A percentile compares a stretch with the other conserved stretches of the same genome.
phyloP scores from a whole-genome alignment of 92 coral and sea anemone species.

The Palythoa heliodiscus region DNA sequence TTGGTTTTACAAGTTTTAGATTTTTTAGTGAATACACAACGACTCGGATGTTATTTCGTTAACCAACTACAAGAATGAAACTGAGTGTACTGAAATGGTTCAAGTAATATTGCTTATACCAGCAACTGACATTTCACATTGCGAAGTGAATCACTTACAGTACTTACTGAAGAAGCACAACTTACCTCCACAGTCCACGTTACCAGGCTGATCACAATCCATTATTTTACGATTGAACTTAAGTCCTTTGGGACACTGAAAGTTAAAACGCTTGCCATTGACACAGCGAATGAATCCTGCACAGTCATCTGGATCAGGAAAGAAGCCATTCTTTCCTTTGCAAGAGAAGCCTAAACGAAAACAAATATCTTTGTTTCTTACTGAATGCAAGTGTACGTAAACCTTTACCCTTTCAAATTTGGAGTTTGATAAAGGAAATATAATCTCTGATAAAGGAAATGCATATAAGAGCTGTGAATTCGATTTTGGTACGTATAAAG shows the following conservation, averaged over 20 bases:
- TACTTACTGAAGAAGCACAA: neutral
- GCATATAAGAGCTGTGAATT: too few relatives aligned
- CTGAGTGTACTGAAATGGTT: too few relatives aligned
- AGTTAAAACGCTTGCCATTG: conserved; percentile 45
- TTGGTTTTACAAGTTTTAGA: too few relatives aligned
- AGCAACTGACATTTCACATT: too few relatives aligned
- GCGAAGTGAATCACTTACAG: neutral
- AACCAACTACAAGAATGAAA: too few relatives aligned
- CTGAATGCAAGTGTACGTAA: neutral
- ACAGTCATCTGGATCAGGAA: conserved; percentile 54
- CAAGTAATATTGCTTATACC: too few relatives aligned
- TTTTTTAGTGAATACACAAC: too few relatives aligned
- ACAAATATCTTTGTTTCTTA: neutral
- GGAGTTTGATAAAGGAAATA: neutral
- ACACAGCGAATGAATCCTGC: conserved; percentile 55
- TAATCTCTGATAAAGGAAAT: neutral
- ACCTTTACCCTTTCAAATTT: neutral
- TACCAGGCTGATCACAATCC: conserved; percentile 54
- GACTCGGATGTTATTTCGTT: too few relatives aligned
- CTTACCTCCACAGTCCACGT: conserved; percentile 62
- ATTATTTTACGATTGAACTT: conserved; percentile 41
- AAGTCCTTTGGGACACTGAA: conserved; percentile 51
- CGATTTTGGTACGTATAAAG: too few relatives aligned
- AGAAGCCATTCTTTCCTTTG: conserved; percentile 40
- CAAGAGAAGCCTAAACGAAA: conserved; percentile 40